Percentiles rank a stretch among this genome's conserved stretches.
These are phyloP conservation scores for Heliopora coerulea DNA, from an alignment of 92 coral and sea anemone species.

Conservation along the genomic window DNA sequence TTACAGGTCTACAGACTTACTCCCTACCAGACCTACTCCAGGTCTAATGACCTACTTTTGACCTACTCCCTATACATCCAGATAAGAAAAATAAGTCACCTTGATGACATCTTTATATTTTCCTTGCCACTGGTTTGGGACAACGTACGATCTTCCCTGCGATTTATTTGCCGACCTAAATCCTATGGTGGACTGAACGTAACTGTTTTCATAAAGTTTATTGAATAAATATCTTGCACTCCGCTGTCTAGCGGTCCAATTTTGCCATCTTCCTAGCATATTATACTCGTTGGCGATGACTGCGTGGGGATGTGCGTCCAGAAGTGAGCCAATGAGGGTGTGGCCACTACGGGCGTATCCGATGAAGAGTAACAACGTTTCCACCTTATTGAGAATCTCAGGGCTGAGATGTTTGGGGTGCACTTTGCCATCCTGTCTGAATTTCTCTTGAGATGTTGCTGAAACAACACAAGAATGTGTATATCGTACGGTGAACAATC, in stretches of 20 bases:
- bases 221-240: constrained; percentile 85
- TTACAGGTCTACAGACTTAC: too few species aligned
- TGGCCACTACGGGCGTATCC: constrained; percentile 97
- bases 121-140: constrained; percentile 93
- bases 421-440: background rate
- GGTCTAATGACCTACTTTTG: too few species aligned
- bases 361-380: constrained; percentile 72
- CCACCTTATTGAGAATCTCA: constrained; percentile 60
- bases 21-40: too few species aligned
- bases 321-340: constrained; percentile 84
- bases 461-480: background rate
- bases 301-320: constrained; percentile 94
- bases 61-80: too few species aligned
- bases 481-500: too few species aligned
- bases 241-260: constrained; percentile 62
- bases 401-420: constrained; percentile 5
- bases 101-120: constrained; percentile 56
- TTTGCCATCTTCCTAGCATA: constrained; percentile 68
- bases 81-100: constrained; percentile 38
- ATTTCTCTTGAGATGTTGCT: background rate
- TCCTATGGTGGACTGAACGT: constrained; percentile 54
- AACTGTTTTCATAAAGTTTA: constrained; percentile 78
- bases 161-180: constrained; percentile 48
- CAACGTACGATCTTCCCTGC: constrained; percentile 57
- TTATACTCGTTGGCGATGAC: constrained; percentile 90